phyloP scores from a whole-genome alignment of 1,140 invertebrate species.

The Cepaea nemoralis region DNA sequence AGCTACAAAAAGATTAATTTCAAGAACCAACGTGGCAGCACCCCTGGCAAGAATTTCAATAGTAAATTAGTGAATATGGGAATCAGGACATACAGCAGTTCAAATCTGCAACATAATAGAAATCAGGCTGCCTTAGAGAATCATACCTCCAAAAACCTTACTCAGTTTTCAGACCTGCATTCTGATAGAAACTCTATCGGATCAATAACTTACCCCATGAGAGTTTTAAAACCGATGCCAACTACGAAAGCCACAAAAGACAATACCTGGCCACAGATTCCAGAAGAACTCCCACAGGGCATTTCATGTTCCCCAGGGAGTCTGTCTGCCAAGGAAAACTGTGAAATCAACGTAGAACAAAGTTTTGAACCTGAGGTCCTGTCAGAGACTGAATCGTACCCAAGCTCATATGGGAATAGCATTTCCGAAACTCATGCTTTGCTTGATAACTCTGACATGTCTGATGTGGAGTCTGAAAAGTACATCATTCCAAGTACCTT shows the following conservation, averaged over 20 bases:
- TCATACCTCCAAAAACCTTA: background rate
- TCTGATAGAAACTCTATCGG: too few species aligned
- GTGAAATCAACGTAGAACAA: background rate
- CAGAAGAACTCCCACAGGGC: background rate
- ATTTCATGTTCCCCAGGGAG: background rate
- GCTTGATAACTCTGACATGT: background rate
- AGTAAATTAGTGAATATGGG: background rate
- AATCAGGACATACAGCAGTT: background rate
- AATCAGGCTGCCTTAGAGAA: background rate
- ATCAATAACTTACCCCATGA: too few species aligned
- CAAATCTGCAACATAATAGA: background rate
- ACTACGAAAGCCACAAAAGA: background rate
- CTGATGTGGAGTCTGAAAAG: background rate
- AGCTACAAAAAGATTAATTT: constrained; percentile 39
- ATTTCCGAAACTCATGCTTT: background rate
- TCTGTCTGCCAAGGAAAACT: background rate
- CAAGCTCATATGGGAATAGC: background rate
- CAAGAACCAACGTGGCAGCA: constrained; percentile 36
- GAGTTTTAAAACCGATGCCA: too few species aligned
- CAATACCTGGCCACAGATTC: background rate
- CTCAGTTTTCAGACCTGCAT: background rate
- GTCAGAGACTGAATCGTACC: background rate
- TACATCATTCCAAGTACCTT: background rate
- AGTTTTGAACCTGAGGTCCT: background rate
- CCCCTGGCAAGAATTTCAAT: constrained; percentile 39